These are phyloP conservation scores for Anastrepha obliqua DNA, from an alignment of 1,140 invertebrate genomes.

Conservation along the genomic window DNA sequence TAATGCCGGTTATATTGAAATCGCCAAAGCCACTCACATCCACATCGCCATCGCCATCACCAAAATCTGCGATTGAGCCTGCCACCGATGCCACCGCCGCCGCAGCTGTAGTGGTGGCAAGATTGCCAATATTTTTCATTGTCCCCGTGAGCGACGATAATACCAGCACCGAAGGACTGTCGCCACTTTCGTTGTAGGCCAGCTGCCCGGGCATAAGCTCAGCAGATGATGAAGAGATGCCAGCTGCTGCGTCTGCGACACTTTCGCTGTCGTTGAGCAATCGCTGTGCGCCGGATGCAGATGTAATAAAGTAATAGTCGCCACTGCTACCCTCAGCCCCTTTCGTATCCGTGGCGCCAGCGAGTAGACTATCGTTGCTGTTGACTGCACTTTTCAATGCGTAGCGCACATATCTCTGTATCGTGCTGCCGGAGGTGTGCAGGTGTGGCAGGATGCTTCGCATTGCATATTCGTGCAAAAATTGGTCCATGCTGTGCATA, in stretches of 20 bases:
- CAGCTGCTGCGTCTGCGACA: neutral
- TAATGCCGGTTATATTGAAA: slow-evolving; percentile 8
- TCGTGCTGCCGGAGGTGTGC: slow-evolving; percentile 8
- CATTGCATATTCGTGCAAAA: slow-evolving; percentile 64
- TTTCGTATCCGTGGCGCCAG: neutral
- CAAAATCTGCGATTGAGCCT: neutral
- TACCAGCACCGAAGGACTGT: neutral
- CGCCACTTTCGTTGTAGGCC: neutral
- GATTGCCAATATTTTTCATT: slow-evolving; percentile 52
- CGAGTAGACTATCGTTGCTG: neutral
- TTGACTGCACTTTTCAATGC: neutral
- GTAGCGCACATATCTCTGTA: neutral
- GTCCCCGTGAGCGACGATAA: slow-evolving; percentile 16
- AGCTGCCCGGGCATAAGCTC: neutral
- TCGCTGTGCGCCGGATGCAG: slow-evolving; percentile 40
- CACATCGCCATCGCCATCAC: neutral
- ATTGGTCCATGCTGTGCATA: slow-evolving; percentile 53
- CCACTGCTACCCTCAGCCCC: slow-evolving; percentile 13
- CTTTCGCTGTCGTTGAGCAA: slow-evolving; percentile 53
- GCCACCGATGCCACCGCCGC: neutral
- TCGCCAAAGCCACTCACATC: neutral
- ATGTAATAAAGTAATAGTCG: slow-evolving; percentile 56
- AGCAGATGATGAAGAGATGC: neutral
- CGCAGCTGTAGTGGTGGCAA: neutral
- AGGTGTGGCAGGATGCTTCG: slow-evolving; percentile 59